Conservation (phyloP, 2,888 invertebrate genomes). For the Heterodera filipjevi region DNA sequence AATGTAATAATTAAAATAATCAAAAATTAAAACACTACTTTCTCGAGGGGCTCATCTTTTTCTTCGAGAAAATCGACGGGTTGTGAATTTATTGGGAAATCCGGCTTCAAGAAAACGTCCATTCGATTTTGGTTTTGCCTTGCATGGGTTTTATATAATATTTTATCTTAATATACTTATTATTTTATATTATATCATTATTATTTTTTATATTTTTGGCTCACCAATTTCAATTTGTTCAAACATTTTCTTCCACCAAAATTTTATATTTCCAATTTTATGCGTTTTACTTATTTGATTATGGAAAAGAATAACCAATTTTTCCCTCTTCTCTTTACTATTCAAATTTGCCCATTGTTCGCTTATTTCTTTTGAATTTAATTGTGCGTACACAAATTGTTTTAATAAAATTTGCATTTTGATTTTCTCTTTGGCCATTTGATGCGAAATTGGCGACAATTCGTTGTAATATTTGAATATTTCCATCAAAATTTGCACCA, state of each 20-base stretch:
- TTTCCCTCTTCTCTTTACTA: not conserved
- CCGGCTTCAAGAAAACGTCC: not conserved
- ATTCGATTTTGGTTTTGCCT: too few species aligned
- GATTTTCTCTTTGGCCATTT: not conserved
- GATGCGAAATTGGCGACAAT: not conserved
- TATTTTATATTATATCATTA: too few species aligned
- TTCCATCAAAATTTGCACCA: not conserved
- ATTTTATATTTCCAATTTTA: not conserved
- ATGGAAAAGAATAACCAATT: not conserved
- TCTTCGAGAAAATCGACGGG: not conserved
- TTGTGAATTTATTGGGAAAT: not conserved
- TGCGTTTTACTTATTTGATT: not conserved
- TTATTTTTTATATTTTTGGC: not conserved
- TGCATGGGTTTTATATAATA: too few species aligned
- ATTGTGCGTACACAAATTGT: not conserved
- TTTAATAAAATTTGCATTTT: not conserved
- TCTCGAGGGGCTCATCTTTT: not conserved
- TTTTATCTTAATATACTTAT: too few species aligned
- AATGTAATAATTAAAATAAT: too few species aligned
- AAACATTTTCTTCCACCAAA: slow-evolving; percentile 1
- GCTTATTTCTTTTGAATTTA: not conserved
- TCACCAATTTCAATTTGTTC: not conserved
- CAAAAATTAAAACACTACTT: not conserved
- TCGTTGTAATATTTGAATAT: not conserved
- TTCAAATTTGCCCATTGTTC: not conserved